Evolutionary conservation across 64 coral and sea anemone species (phyloP), one percentile per base, ranked within the genome.

Genomic region (Pachyseris speciosa): DNA sequence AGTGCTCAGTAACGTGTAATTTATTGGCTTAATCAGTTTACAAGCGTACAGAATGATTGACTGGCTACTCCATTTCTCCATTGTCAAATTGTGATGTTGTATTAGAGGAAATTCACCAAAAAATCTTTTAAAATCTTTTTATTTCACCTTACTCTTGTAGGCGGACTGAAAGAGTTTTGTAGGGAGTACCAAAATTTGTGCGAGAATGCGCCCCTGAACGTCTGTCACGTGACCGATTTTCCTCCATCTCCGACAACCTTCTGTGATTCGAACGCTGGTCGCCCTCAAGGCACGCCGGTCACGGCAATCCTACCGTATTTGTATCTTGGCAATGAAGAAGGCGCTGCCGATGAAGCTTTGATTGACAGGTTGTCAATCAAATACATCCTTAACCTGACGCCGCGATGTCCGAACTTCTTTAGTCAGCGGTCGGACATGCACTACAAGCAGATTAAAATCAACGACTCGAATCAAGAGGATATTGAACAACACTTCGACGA

Each of bases 401-500:
- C 88, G 19, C 64, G 88, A 38, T 95, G 94, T 80, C 97, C 97
- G 11, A 99, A 99, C 67, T 99, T 94, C 81, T 99, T 99, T 67
- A 92, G 67, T 31, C 93, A 99, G 58, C 87, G 91, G 4, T 40
- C 79, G 49, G 97, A 93, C 68, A 86, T 99, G 55, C 76, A 89
- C 63, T 99, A 99, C 37, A 99, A 95, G 85, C 97, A 95, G 81
- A 99, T 99, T 40, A 89, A 92, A 95, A 89, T 99, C 16, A 93
- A 95, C 78, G 97, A 99, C 69, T 93, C 93, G 22, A 95, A 89
- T 51, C 97, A 99, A 60, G 97, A 94, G 36, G 97, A 99, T 66
- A 99, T 99, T 67, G 94, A 90, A 11, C 89, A 95, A 32, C 84
- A 99, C 74, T 99, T 99, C 49, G 97, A 99, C 34, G 93, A 95